A percentile compares a stretch with the other conserved stretches of the same genome.
These are phyloP conservation scores for Acanthopagrus latus DNA, from an alignment of 2,797 vertebrate species.

Conservation along the genomic window DNA sequence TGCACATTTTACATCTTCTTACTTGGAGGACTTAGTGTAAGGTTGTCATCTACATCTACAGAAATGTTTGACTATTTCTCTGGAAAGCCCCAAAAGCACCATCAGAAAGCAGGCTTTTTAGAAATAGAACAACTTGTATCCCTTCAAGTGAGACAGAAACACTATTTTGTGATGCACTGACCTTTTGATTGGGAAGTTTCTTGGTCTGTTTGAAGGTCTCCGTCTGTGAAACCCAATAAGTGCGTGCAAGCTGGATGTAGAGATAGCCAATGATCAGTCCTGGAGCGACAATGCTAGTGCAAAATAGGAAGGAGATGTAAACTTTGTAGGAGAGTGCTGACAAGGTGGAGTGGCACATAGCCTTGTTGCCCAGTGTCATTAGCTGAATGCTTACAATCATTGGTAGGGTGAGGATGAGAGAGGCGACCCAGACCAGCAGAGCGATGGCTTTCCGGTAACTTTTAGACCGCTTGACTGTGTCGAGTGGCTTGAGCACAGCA, in stretches of 20 bases:
- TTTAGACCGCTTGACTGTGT: constrained; percentile 93
- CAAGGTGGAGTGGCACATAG: constrained; percentile 90
- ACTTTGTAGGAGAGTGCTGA: constrained; percentile 88
- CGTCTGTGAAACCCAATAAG: constrained; percentile 94
- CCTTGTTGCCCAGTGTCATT: constrained; percentile 85
- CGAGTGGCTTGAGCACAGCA: constrained; percentile 92
- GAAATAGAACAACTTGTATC: neutral
- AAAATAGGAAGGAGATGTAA: constrained; percentile 92
- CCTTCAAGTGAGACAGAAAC: neutral
- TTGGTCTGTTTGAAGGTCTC: constrained; percentile 93
- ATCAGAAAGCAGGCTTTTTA: neutral
- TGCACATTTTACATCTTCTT: neutral
- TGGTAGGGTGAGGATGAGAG: constrained; percentile 90
- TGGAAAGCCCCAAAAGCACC: neutral
- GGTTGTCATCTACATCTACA: neutral
- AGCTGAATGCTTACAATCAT: constrained; percentile 93
- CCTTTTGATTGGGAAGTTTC: constrained; percentile 92
- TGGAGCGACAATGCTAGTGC: constrained; percentile 93
- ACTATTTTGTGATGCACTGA: constrained; percentile 44
- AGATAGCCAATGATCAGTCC: constrained; percentile 93
- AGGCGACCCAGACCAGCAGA: constrained; percentile 89
- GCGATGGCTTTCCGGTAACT: constrained; percentile 94
- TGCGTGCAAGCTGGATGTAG: constrained; percentile 90
- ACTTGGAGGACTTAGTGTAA: neutral
- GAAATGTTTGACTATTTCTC: neutral